Conservation (phyloP, 1,140 invertebrate species). For the Parasteatoda tepidariorum region DNA sequence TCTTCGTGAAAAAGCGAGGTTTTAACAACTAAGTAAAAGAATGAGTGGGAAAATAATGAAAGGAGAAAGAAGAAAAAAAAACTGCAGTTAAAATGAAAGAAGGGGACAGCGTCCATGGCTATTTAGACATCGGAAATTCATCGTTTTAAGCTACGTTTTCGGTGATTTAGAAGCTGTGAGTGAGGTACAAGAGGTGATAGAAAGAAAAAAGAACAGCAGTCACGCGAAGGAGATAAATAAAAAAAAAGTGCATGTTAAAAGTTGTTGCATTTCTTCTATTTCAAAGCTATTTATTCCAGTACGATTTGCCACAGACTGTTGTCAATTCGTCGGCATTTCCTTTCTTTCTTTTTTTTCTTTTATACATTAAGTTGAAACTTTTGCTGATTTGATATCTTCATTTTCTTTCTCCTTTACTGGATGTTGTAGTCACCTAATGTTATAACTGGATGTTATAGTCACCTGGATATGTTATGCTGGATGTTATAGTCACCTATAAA, state of each 20-base stretch:
- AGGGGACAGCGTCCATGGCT: not conserved
- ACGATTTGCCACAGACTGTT: slow-evolving; percentile 31
- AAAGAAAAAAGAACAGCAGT: slow-evolving; percentile 37
- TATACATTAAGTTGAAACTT: no score
- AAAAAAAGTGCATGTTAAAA: slow-evolving; percentile 1
- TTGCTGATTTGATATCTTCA: no score
- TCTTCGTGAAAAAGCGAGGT: no score
- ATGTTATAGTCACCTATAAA: no score
- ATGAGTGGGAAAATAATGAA: not conserved
- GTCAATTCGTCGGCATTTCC: not conserved
- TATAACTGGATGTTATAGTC: no score
- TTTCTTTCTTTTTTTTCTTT: no score
- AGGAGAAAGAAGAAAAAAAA: slow-evolving; percentile 1
- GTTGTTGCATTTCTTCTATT: slow-evolving; percentile 15
- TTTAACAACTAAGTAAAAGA: no score
- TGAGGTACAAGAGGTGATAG: slow-evolving; percentile 38
- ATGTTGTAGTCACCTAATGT: no score
- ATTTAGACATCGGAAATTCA: slow-evolving; percentile 54
- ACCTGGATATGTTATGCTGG: no score
- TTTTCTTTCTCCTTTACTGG: no score
- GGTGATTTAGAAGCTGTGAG: slow-evolving; percentile 46
- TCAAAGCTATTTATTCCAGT: slow-evolving; percentile 31
- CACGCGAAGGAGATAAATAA: slow-evolving; percentile 52
- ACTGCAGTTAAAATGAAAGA: not conserved
- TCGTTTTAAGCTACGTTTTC: slow-evolving; percentile 12